Percentiles rank a stretch among this genome's conserved stretches.
Evolutionary conservation across 2,113 vertebrate genomes (phyloP).

Genomic region (Rousettus leschenaultii): DNA sequence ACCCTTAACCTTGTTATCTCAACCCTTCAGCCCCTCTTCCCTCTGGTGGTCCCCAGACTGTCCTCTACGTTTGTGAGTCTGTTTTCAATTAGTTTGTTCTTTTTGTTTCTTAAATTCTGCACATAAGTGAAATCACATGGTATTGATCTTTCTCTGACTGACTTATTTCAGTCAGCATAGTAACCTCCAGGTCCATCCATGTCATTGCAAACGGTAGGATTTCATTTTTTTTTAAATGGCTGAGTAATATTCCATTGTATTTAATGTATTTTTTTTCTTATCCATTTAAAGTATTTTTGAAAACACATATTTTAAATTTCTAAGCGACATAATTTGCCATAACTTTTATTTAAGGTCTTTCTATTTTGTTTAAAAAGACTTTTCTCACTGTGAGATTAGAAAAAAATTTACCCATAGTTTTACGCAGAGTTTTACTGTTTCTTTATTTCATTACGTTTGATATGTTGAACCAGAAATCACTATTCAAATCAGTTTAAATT

Average conservation of each 20-base stretch:
- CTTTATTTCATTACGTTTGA: neutral
- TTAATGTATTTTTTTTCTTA: neutral
- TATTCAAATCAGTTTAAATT: neutral
- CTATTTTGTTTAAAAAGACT: constrained; percentile 15
- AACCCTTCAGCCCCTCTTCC: no score
- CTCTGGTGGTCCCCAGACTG: no score
- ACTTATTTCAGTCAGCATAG: no score
- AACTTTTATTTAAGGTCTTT: neutral
- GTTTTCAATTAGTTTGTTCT: no score
- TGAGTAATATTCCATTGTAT: neutral
- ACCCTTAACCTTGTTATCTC: no score
- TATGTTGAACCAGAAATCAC: neutral
- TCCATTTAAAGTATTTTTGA: neutral
- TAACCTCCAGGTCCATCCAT: no score
- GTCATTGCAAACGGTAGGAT: no score
- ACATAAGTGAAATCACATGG: no score
- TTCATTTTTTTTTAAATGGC: no score
- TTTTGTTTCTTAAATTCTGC: no score
- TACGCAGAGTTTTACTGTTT: neutral
- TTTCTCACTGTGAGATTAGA: neutral
- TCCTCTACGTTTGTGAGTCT: no score
- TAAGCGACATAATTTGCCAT: neutral
- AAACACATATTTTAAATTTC: neutral
- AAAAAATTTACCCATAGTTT: neutral
- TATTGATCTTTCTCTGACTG: no score